Base-by-base conservation (phyloP, 2,888 invertebrate genomes). In the Chalcosyrphus nemorum region DNA sequence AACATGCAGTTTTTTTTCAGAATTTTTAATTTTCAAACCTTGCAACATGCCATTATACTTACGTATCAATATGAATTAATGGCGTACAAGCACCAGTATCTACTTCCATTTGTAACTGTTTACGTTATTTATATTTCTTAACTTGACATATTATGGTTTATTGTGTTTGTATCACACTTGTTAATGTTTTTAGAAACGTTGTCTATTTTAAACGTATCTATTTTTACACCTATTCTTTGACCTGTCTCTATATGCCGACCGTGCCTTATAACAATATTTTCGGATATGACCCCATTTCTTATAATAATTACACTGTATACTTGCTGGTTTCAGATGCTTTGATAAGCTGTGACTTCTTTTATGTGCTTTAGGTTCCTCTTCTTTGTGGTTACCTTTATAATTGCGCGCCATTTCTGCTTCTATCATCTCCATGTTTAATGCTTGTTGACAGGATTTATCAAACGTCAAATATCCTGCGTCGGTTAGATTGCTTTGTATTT, bases 391-490 rank as follows among this genome's bases (percentile, higher is more conserved):
- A 29, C 6, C 4, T 9, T 7, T 29, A 6, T 29, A 29, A 1
- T 1, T 21, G 5, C 24, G 35, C 1, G 7, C 29, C 29, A 29
- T 29, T 7, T 29, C 29, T 2, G 29, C 29, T 29, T 29, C 6
- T 29, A 29, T 29, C 38, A 76, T 54, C 38, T 66, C 57, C 66
- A 57, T 56, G 54, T 57, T 75, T 45, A 76, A 32, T 3, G 66
- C 52, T 7, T 19, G 13, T n/a, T 66, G 57, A 21, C 66, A 76
- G 7, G 57, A 41, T 21, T 56, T 17, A 1, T 76, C 66, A 41
- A 76, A 76, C 11, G 57, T 57, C 17, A 50, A 21, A 15, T 56
- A 27, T 5, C 57, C 57, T 50, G n/a, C n/a, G 35, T 57, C 56
- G 11, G 65, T 63, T 45, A 74, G 11, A 19, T 74, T 74, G 13